These are phyloP conservation scores for Empis livida DNA, from an alignment of 2,888 invertebrate genomes.

Conservation along the genomic window DNA sequence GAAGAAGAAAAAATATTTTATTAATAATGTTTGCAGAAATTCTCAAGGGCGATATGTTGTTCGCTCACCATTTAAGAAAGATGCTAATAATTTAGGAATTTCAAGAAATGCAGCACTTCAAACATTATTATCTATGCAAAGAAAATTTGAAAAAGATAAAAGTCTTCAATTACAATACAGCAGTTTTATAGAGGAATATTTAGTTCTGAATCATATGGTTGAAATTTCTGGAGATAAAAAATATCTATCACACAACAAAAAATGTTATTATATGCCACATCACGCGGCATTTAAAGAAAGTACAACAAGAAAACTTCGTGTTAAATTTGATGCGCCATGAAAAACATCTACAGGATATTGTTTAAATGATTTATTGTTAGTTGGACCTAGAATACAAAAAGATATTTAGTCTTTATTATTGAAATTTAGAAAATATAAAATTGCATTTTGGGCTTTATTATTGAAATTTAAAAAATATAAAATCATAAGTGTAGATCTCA, in stretches of 20 bases:
- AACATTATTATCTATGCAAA: not conserved
- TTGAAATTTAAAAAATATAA: not conserved
- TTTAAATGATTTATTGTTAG: no score
- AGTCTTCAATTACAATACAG: not conserved
- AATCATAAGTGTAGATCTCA: not conserved
- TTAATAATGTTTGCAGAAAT: not conserved
- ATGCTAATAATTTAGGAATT: not conserved
- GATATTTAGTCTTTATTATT: not conserved
- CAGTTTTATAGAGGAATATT: not conserved
- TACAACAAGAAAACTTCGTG: conserved; percentile 1
- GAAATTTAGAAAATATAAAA: not conserved
- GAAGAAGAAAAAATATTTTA: not conserved
- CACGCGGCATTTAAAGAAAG: conserved; percentile 5
- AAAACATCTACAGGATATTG: not conserved
- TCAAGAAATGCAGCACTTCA: not conserved
- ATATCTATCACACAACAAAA: not conserved
- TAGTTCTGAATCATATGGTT: not conserved
- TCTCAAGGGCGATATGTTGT: not conserved
- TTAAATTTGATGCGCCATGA: not conserved
- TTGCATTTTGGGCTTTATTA: not conserved
- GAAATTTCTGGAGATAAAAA: not conserved
- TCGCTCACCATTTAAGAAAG: not conserved
- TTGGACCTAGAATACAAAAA: not conserved
- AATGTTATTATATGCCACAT: not conserved
- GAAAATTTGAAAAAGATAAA: not conserved